phyloP scores from a whole-genome alignment of 1,140 invertebrate genomes.

The Aphelinus certus region DNA sequence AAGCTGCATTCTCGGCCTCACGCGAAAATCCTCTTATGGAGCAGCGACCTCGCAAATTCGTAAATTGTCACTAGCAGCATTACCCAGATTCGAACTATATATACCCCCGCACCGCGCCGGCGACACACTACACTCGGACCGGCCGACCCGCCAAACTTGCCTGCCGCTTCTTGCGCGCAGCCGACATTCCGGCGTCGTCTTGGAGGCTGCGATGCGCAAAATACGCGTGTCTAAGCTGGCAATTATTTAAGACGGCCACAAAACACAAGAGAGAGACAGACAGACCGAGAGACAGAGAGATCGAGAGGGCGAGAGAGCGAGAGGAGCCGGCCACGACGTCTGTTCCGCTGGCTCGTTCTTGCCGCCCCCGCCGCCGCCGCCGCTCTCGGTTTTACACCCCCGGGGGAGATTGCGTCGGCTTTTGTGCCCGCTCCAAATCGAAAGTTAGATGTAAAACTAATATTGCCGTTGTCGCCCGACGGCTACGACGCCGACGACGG shows the following conservation, averaged over 20 bases:
- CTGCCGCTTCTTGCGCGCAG: background rate
- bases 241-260: slow-evolving; percentile 28
- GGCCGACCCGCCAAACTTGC: background rate
- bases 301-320: background rate
- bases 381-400: slow-evolving; percentile 9
- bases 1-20: too few relatives aligned
- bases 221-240: slow-evolving; percentile 13
- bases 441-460: slow-evolving; percentile 39
- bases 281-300: background rate
- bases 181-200: slow-evolving; percentile 1
- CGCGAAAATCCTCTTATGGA: too few relatives aligned
- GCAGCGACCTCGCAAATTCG: background rate
- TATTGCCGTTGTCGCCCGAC: slow-evolving; percentile 30
- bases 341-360: slow-evolving; percentile 17
- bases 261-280: background rate
- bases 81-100: background rate
- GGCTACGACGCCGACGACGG: too few relatives aligned
- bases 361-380: background rate
- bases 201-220: slow-evolving; percentile 14
- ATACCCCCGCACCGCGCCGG: background rate
- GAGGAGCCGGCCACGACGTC: slow-evolving; percentile 4
- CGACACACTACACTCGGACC: too few relatives aligned
- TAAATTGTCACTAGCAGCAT: background rate
- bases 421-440: slow-evolving; percentile 19
- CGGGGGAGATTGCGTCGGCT: slow-evolving; percentile 14